Evolutionary conservation across 64 coral and sea anemone genomes (phyloP).

Genomic region (Pocillopora damicornis): DNA sequence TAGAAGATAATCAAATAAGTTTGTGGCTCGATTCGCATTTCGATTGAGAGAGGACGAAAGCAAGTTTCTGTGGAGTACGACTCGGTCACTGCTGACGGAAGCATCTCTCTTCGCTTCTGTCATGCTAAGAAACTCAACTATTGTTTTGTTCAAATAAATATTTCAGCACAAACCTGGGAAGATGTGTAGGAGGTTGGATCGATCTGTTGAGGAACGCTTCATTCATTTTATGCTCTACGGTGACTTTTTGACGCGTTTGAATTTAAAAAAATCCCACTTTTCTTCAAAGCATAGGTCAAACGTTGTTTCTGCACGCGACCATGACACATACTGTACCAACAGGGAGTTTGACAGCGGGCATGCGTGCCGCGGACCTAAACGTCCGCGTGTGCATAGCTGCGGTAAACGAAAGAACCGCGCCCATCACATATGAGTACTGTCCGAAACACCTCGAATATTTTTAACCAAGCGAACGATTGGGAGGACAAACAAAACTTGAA

Average conservation of each 20-base stretch:
- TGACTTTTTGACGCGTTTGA: neutral
- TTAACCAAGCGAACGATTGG: neutral
- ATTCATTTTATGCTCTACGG: constrained; percentile 7
- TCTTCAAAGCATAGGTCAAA: neutral
- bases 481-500: neutral
- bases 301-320: neutral
- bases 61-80: neutral
- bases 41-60: constrained; percentile 4
- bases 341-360: neutral
- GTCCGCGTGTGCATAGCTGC: constrained; percentile 4
- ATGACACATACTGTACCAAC: constrained; percentile 2
- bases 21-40: neutral
- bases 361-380: neutral
- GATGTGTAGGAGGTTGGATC: neutral
- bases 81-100: constrained; percentile 7
- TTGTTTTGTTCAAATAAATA: neutral
- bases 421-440: neutral
- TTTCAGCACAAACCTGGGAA: constrained; percentile 25
- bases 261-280: neutral
- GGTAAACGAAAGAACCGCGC: constrained; percentile 20
- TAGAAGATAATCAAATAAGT: neutral
- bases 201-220: neutral
- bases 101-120: neutral
- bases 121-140: neutral
- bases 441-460: neutral